These are phyloP conservation scores for Bombus fervidus DNA, from an alignment of 1,140 invertebrate species.

Conservation along the genomic window DNA sequence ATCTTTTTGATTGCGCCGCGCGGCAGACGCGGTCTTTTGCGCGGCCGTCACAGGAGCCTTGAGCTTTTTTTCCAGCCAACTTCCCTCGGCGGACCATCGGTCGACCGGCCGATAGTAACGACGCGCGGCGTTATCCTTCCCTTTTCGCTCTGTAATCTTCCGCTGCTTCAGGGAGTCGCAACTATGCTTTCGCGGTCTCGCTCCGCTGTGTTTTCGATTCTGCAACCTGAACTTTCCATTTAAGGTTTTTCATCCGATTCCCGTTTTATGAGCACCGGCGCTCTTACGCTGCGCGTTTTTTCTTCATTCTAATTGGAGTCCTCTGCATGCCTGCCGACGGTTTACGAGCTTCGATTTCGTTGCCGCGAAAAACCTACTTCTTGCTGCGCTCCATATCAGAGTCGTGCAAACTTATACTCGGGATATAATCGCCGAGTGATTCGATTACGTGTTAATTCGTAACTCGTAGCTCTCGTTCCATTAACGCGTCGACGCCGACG, in stretches of 20 bases:
- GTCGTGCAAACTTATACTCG: no score
- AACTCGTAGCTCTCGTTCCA: no score
- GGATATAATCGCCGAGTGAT: no score
- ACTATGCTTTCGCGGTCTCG: not conserved
- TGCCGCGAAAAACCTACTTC: not conserved
- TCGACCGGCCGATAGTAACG: not conserved
- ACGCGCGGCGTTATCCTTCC: not conserved
- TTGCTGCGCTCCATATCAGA: not conserved
- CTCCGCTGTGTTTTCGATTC: slow-evolving; percentile 15
- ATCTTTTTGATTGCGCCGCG: slow-evolving; percentile 32
- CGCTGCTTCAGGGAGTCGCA: not conserved
- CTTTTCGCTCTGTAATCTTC: slow-evolving; percentile 29
- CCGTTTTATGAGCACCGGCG: slow-evolving; percentile 3
- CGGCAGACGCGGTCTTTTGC: not conserved
- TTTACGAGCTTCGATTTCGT: slow-evolving; percentile 5
- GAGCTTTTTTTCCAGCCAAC: not conserved
- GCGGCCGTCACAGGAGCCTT: not conserved
- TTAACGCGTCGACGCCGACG: no score
- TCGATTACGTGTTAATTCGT: no score
- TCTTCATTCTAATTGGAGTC: slow-evolving; percentile 16
- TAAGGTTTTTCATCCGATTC: slow-evolving; percentile 29
- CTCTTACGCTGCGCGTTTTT: not conserved
- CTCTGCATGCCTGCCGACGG: not conserved
- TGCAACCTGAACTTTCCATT: slow-evolving; percentile 30
- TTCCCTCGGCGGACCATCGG: not conserved